Evolutionary conservation across 2,797 vertebrate species (phyloP).

Genomic region (Fistularia tabacaria): DNA sequence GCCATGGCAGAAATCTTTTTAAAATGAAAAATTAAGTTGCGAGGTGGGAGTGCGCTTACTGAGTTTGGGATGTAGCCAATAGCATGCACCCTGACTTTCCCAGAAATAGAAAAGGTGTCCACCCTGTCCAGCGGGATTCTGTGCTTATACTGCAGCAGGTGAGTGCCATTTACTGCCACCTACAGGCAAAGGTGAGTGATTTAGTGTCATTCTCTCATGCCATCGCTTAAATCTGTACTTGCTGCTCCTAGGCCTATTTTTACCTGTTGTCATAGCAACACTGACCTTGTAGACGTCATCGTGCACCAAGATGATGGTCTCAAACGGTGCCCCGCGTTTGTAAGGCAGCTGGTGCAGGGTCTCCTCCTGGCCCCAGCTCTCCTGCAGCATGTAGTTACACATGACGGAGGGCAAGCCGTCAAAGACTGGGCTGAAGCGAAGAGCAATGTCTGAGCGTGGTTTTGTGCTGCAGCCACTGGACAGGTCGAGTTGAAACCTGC

Average conservation of each 20-base stretch:
- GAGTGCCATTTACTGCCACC: constrained; percentile 90
- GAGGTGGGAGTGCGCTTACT: constrained; percentile 65
- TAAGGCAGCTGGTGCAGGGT: constrained; percentile 87
- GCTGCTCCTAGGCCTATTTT: too few species aligned
- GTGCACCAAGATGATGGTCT: constrained; percentile 85
- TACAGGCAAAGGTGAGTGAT: constrained; percentile 43
- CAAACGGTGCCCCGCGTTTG: constrained; percentile 83
- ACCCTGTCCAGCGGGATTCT: constrained; percentile 80
- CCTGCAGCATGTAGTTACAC: constrained; percentile 85
- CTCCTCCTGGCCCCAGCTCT: constrained; percentile 88
- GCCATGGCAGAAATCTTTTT: background rate
- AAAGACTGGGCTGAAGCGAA: constrained; percentile 93
- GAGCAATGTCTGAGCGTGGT: constrained; percentile 87
- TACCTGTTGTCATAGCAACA: background rate
- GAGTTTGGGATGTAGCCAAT: constrained; percentile 82
- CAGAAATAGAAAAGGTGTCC: constrained; percentile 87
- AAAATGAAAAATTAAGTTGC: background rate
- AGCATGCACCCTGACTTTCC: constrained; percentile 81
- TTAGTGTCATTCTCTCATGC: background rate
- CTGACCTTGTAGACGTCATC: constrained; percentile 87
- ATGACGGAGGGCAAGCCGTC: constrained; percentile 76
- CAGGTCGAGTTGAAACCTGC: constrained; percentile 93
- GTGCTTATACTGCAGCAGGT: constrained; percentile 86
- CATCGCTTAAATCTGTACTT: background rate
- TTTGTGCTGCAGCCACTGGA: constrained; percentile 88